Evolutionary conservation across 2,797 vertebrate species (phyloP).

Genomic region (Sparus aurata): DNA sequence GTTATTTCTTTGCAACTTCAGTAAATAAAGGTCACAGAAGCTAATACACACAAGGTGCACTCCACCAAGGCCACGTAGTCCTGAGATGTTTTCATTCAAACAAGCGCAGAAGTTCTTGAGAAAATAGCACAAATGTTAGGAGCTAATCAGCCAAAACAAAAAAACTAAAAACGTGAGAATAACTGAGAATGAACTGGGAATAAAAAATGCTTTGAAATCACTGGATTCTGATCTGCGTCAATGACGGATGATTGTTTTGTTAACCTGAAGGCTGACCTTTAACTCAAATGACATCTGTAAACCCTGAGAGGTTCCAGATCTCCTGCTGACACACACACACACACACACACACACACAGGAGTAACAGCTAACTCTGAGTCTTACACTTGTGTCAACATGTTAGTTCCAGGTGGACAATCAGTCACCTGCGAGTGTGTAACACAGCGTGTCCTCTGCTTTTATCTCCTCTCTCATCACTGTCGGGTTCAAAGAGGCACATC

Average conservation of each 20-base stretch:
- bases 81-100: not conserved
- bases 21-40: conserved; percentile 3
- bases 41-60: not conserved
- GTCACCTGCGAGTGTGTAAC: conserved; percentile 33
- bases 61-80: not conserved
- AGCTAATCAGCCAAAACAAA: no score
- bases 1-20: conserved; percentile 9
- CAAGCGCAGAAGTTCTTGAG: not conserved
- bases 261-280: not conserved
- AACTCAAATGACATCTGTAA: not conserved
- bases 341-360: not conserved
- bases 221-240: not conserved
- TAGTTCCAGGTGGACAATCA: conserved; percentile 38
- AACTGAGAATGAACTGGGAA: no score
- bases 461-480: conserved; percentile 34
- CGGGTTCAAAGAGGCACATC: conserved; percentile 54
- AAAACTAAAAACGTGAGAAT: no score
- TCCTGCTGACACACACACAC: not conserved
- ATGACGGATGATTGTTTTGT: not conserved
- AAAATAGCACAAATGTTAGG: not conserved
- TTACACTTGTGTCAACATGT: conserved; percentile 3
- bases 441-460: conserved; percentile 34
- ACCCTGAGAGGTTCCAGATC: not conserved
- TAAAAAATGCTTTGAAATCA: not conserved
- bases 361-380: not conserved